Evolutionary conservation across 2,113 vertebrate genomes (phyloP).

Genomic region (Pseudorectes ferrugineus): DNA sequence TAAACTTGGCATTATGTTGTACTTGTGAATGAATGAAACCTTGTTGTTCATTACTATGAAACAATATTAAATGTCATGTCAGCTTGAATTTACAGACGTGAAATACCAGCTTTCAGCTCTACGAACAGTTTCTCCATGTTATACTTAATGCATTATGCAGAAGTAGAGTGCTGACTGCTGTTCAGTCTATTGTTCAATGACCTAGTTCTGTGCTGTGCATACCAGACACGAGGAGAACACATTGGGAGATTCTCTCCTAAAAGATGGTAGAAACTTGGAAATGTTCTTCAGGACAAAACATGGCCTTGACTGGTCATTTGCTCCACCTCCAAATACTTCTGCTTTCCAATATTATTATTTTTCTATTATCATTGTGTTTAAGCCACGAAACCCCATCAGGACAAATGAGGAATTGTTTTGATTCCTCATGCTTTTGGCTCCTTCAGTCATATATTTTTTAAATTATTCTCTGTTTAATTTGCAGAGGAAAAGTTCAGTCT

Average conservation of each 20-base stretch:
- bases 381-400: slow-evolving; percentile 56
- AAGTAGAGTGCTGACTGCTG: slow-evolving; percentile 87
- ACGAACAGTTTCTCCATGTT: slow-evolving; percentile 88
- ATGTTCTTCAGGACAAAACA: slow-evolving; percentile 60
- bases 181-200: slow-evolving; percentile 93
- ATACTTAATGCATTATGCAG: slow-evolving; percentile 98
- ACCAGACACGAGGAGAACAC: slow-evolving; percentile 72
- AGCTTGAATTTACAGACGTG: slow-evolving; percentile 90
- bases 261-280: slow-evolving; percentile 63
- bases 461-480: not conserved
- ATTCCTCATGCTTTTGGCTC: slow-evolving; percentile 15
- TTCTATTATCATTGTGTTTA: slow-evolving; percentile 58
- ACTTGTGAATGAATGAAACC: slow-evolving; percentile 90
- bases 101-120: slow-evolving; percentile 90
- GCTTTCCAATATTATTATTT: slow-evolving; percentile 55
- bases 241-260: slow-evolving; percentile 24
- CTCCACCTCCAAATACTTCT: slow-evolving; percentile 35
- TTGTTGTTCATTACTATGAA: slow-evolving; percentile 88
- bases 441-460: not conserved
- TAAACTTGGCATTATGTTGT: slow-evolving; percentile 89
- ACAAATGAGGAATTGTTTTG: slow-evolving; percentile 38
- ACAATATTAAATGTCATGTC: slow-evolving; percentile 99
- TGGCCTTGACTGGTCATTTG: slow-evolving; percentile 39
- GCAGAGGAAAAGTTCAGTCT: not conserved
- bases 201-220: slow-evolving; percentile 87